These are phyloP conservation scores for Muntiacus reevesi DNA, from an alignment of 2,113 vertebrate species.

Conservation along the genomic window DNA sequence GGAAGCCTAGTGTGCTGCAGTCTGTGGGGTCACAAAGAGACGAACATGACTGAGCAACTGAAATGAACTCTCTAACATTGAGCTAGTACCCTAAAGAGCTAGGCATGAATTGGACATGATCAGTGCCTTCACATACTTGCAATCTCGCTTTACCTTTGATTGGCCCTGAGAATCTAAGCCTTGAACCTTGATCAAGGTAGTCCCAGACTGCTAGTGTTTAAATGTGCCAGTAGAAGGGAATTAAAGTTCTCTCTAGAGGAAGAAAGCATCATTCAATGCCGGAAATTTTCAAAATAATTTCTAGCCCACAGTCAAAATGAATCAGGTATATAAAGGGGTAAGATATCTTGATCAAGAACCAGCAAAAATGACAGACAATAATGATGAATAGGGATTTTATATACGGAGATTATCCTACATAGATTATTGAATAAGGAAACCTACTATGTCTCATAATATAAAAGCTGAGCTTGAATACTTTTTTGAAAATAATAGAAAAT, in stretches of 20 bases:
- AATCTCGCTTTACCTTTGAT: neutral
- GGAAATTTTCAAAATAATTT: neutral
- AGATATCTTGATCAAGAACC: neutral
- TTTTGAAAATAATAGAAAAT: conserved; percentile 7
- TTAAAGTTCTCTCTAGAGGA: neutral
- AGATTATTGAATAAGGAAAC: conserved; percentile 22
- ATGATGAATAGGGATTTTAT: neutral
- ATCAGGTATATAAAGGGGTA: neutral
- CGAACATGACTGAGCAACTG: neutral
- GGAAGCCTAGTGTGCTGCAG: neutral
- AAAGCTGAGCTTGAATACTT: conserved; percentile 6
- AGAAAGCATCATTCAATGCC: neutral
- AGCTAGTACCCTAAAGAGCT: neutral
- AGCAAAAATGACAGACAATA: conserved; percentile 1
- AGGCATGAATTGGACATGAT: neutral
- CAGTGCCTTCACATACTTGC: neutral
- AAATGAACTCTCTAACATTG: neutral
- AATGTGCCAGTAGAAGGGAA: neutral
- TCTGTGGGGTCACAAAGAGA: neutral
- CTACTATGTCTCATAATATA: neutral
- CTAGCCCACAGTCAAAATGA: neutral
- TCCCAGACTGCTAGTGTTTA: neutral
- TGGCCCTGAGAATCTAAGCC: neutral
- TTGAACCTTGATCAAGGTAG: neutral
- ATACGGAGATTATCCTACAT: neutral